These are phyloP conservation scores for Antedon mediterranea DNA, from an alignment of 53 echinoderm and acorn worm genomes.

Conservation along the genomic window DNA sequence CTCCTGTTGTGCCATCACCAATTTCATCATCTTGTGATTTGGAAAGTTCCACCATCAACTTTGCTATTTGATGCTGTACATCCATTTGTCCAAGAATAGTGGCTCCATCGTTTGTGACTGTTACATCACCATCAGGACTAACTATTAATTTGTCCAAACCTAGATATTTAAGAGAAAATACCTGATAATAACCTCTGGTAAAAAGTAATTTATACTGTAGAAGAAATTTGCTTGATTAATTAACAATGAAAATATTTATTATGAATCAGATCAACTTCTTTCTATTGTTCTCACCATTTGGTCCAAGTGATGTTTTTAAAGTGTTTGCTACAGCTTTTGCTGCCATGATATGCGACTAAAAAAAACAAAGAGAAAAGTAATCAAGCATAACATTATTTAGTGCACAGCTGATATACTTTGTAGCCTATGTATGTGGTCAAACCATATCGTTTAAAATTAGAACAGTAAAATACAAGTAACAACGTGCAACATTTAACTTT, in stretches of 20 bases:
- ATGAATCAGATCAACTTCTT: background rate
- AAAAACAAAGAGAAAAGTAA: constrained; percentile 10
- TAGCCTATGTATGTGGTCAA: too few relatives aligned
- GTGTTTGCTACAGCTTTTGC: constrained; percentile 88
- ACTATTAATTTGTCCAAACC: constrained; percentile 97
- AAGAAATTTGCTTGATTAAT: background rate
- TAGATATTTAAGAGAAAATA: constrained; percentile 1
- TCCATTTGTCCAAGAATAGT: constrained; percentile 90
- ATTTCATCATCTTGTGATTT: constrained; percentile 99
- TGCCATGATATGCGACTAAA: constrained; percentile 95
- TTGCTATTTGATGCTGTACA: constrained; percentile 92
- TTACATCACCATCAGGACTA: constrained; percentile 92
- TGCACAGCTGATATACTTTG: too few relatives aligned
- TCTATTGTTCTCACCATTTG: constrained; percentile 64
- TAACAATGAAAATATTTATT: background rate
- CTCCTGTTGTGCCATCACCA: constrained; percentile 95
- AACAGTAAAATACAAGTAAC: too few relatives aligned
- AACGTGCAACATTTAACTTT: too few relatives aligned
- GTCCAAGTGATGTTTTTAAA: constrained; percentile 79
- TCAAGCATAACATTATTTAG: background rate
- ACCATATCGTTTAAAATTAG: too few relatives aligned
- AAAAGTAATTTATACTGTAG: background rate
- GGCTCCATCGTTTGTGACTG: constrained; percentile 95
- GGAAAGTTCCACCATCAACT: constrained; percentile 90
- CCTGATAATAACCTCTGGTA: background rate